Percentiles rank a stretch among this genome's conserved stretches.
Evolutionary conservation across 2,888 invertebrate species (phyloP).

Genomic region (Orthonevra nobilis): DNA sequence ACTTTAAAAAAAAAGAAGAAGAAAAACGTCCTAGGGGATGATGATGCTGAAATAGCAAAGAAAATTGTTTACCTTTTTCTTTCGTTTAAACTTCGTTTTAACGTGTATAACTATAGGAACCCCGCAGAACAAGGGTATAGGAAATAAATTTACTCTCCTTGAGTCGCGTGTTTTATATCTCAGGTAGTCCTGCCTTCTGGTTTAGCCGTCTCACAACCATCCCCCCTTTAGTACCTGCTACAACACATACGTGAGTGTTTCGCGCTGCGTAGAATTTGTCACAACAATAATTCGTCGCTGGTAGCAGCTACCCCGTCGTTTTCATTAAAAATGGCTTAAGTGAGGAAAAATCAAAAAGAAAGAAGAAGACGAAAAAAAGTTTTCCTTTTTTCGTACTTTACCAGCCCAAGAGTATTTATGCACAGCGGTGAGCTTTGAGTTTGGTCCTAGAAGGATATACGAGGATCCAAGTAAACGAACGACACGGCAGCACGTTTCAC

Average conservation of each 20-base stretch:
- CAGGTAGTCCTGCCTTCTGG: slow-evolving; percentile 60
- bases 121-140: slow-evolving; percentile 52
- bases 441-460: slow-evolving; percentile 62
- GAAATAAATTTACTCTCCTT: slow-evolving; percentile 65
- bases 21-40: slow-evolving; percentile 4
- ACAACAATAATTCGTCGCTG: slow-evolving; percentile 65
- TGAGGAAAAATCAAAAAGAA: slow-evolving; percentile 35
- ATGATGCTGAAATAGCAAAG: slow-evolving; percentile 29
- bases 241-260: slow-evolving; percentile 51
- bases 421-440: slow-evolving; percentile 62
- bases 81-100: slow-evolving; percentile 25
- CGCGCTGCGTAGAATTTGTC: slow-evolving; percentile 70
- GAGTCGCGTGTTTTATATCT: slow-evolving; percentile 65
- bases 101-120: slow-evolving; percentile 44
- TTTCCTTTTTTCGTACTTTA: background rate
- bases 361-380: slow-evolving; percentile 3
- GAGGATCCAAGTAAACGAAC: slow-evolving; percentile 51
- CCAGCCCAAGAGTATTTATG: slow-evolving; percentile 60
- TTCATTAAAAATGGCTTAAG: slow-evolving; percentile 68
- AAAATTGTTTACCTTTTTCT: slow-evolving; percentile 42
- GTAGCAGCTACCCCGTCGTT: slow-evolving; percentile 64
- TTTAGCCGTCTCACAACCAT: slow-evolving; percentile 21
- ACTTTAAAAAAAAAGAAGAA: slow-evolving; percentile 1
- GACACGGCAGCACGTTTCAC: slow-evolving; percentile 58
- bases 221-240: slow-evolving; percentile 6